Evolutionary conservation across 2,888 invertebrate genomes (phyloP).

Genomic region (Ypsolopha scabrella): DNA sequence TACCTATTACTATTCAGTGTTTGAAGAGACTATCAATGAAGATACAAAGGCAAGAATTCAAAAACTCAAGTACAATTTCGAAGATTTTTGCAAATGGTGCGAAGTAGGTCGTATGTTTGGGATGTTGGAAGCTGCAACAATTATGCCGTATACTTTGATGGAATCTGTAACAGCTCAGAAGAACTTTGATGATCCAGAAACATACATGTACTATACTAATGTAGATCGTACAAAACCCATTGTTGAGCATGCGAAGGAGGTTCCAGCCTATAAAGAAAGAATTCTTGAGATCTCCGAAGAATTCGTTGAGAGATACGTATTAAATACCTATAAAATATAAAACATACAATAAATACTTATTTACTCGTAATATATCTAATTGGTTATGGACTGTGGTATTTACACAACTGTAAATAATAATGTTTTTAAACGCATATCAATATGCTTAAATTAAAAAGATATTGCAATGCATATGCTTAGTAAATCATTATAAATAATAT

Average conservation of each 20-base stretch:
- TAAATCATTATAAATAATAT: too few relatives aligned
- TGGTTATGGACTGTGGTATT: too few relatives aligned
- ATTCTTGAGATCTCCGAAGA: slow-evolving; percentile 34
- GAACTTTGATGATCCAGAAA: slow-evolving; percentile 26
- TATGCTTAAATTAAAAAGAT: too few relatives aligned
- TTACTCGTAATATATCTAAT: too few relatives aligned
- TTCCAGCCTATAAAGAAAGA: slow-evolving; percentile 21
- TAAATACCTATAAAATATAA: too few relatives aligned
- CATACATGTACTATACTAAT: slow-evolving; percentile 17
- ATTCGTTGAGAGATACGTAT: slow-evolving; percentile 32
- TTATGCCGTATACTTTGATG: slow-evolving; percentile 26
- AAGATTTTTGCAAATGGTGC: slow-evolving; percentile 22
- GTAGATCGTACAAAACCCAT: slow-evolving; percentile 26
- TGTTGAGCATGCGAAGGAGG: slow-evolving; percentile 17
- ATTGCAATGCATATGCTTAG: too few relatives aligned
- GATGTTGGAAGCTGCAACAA: slow-evolving; percentile 16
- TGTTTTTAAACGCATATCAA: too few relatives aligned
- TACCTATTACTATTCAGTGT: slow-evolving; percentile 30
- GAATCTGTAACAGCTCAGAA: slow-evolving; percentile 21
- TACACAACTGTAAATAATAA: too few relatives aligned
- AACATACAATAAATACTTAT: too few relatives aligned
- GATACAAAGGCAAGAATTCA: slow-evolving; percentile 23
- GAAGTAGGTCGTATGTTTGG: slow-evolving; percentile 28
- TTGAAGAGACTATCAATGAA: slow-evolving; percentile 22
- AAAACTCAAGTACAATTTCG: slow-evolving; percentile 22